Conservation (phyloP, 2,113 vertebrate species). For the Gymnarchus niloticus region DNA sequence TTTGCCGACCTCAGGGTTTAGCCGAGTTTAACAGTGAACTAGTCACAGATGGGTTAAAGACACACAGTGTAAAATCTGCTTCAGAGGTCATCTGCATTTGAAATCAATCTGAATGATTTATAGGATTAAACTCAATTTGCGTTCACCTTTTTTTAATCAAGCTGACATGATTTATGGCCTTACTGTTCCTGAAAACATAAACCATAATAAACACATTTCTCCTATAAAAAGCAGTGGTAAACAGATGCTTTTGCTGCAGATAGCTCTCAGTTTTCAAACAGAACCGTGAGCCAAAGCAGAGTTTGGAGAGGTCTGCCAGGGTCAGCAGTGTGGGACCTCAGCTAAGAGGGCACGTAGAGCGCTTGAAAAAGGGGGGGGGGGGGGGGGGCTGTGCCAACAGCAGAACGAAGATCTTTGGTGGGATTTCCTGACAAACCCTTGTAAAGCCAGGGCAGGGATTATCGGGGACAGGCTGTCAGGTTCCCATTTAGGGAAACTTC, state of each 20-base stretch:
- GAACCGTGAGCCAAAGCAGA: neutral
- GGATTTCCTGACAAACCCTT: conserved; percentile 49
- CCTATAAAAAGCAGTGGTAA: neutral
- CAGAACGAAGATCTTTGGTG: conserved; percentile 43
- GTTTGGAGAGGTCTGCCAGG: neutral
- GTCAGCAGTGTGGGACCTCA: neutral
- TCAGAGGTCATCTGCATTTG: neutral
- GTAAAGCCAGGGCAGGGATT: conserved; percentile 28
- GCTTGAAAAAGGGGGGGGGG: neutral
- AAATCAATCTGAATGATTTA: neutral
- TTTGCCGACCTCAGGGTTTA: neutral
- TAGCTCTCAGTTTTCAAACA: neutral
- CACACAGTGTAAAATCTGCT: neutral
- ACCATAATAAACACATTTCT: neutral
- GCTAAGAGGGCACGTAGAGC: neutral
- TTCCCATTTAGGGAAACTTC: neutral
- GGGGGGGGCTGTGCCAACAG: neutral
- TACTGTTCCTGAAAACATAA: neutral
- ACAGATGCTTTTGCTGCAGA: neutral
- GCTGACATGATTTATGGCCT: neutral
- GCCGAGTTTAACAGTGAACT: neutral
- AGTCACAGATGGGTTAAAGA: neutral
- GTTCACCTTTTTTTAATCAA: conserved; percentile 15
- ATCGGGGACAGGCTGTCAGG: neutral
- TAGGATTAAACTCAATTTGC: neutral